Evolutionary conservation across 2,888 invertebrate species (phyloP), one percentile per base, ranked within the genome.

Genomic region (Gandaritis pyraliata): DNA sequence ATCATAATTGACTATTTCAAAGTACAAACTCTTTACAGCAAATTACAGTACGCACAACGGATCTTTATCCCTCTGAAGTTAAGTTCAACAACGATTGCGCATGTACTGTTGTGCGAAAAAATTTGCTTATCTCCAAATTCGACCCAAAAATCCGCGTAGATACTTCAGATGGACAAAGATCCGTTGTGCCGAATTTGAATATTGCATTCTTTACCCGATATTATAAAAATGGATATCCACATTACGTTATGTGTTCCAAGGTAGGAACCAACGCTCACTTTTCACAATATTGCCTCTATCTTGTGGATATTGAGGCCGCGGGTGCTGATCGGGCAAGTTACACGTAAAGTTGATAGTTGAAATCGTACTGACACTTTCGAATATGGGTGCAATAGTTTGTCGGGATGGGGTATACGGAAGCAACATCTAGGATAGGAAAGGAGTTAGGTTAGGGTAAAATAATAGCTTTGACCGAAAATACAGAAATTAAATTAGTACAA

Each of bases 241-340:
- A 36, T 46, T 45, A 46, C 54, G 12, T 45, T 54, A 59, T 10
- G 53, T 59, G 43, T 49, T 54, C n/a, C 43, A 49, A 8, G 60
- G 54, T 13, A 54, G 0, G 36, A 11, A 2, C 49, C 54, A 54
- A 16, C 60, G 43, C 0, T 49, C 43, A n/a, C 48, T 36, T 8
- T 4, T 48, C 2, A 30, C 8, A 6, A 47, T 18, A 11, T 39
- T 38, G 10, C 47, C 47, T 2, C 53, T 47, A 0, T 12, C 8
- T 0, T 18, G 3, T 0, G 58, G 10, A 36, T 2, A 5, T 6
- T 33, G 5, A n/a, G 60, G 60, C 60, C 60, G 54, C 1, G 33
- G n/a, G 18, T 54, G 54, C 1, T 23, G 36, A 38, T 36, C 49
- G n/a, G 54, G 54, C 38, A 54, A 16, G 18, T 43, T 13, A 3